Evolutionary conservation across 2,797 vertebrate genomes (phyloP), one percentile per base, ranked within the genome.

Genomic region (Thamnophis elegans): DNA sequence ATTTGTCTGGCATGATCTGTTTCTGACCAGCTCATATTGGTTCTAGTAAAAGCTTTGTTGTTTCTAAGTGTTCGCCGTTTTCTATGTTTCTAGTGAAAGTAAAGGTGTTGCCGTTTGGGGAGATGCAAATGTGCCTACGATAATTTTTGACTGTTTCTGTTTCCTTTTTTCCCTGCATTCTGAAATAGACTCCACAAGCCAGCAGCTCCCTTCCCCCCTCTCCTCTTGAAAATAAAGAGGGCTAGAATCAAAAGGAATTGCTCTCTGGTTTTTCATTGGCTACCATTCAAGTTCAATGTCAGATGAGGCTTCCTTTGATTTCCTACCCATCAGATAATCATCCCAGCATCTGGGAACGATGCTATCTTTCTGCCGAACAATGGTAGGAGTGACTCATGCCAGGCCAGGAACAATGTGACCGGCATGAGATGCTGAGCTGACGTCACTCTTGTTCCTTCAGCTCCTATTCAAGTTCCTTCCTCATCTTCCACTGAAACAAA

Each of bases 401-500:
- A 68, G 16, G 51, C 91, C 94, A 86, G 94, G 95, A 85, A 1
- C 25, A 68, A 92, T 91, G 54, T 91, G 92, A 62, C 94, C 96
- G 90, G 96, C 62, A 8, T 18, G 58, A 73, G 93, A 93, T 53
- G 1, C 90, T 90, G 93, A 92, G 95, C 93, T 95, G 94, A 95
- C 94, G 93, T 94, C 62, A 89, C 87, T 94, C 93, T 89, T 92
- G 92, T 97, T 95, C 93, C 95, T 90, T 58, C 89, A 60, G 93
- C 93, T 82, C 54, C 26, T 88, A 56, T 96, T 91, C 59, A 91
- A 36, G 93, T 96, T 95, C 97, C 94, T 97, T 97, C 97, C 95
- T 96, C 95, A 91, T 91, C 94, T 93, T 96, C 93, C 95, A 96
- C 88, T 91, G 36, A 89, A 96, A 96, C 95, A 97, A 97, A 97